Evolutionary conservation across 2,888 invertebrate species (phyloP), one percentile per base, ranked within the genome.

Genomic region (Tinea pellionella): DNA sequence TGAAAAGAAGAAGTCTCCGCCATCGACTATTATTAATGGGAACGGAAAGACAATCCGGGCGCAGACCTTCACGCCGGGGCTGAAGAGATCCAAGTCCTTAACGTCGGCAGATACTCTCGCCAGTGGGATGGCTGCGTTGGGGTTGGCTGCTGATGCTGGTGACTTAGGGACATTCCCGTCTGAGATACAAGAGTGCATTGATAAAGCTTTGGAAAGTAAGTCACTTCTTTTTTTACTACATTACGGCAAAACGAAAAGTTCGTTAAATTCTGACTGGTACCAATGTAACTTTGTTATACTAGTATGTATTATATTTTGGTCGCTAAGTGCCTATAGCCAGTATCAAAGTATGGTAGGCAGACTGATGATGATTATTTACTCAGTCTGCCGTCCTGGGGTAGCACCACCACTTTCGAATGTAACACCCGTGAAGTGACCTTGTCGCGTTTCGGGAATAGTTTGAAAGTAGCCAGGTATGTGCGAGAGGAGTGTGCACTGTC

Each of bases 1-100:
- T 42, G 81, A 88, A 63, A 84, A 89, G 77, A 84, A 85, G 75
- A 80, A 80, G 66, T 81, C 85, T 2, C 79, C 87, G 0, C 79
- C 88, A 15, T 72, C 83, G 62, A 75, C 86, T 0, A 68, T 86
- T 12, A 75, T 80, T 60, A 87, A 87, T 62, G 86, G 86, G 57
- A 84, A 80, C 61, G 82, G 84, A 63, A 82, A 80, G 71, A 81
- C 78, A 66, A 70, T 83, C 62, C 78, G 85, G 42, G 82, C 85
- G 30, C 84, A 80, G 69, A 74, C 78, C 19, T 82, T 81, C 69
- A 71, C 83, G 56, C 77, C 86, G 11, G 80, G 89, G n/a, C 75
- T 95, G 63, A 95, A 95, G 80, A 89, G 95, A 57, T 95, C 95
- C 62, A 95, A 95, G 78, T 95, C 95, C 61, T 78, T 95, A 67